A percentile compares a stretch with the other conserved stretches of the same genome.
Evolutionary conservation across 2,113 vertebrate genomes (phyloP).

Genomic region (Syrmaticus mikado): DNA sequence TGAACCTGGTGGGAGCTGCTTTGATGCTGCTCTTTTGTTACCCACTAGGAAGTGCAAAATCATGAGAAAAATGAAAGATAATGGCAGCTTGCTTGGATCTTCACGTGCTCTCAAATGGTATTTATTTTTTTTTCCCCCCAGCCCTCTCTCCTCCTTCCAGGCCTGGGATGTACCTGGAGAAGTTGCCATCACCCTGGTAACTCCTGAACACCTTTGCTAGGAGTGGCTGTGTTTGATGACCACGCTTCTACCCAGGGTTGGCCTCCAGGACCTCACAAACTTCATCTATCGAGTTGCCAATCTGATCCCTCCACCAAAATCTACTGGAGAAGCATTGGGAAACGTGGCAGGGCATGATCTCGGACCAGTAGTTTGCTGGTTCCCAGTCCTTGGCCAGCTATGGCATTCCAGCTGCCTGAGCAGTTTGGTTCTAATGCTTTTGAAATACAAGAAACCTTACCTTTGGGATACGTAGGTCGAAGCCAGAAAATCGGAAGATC

Average conservation of each 20-base stretch:
- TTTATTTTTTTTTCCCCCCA: no score
- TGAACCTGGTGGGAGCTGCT: not conserved
- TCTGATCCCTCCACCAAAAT: not conserved
- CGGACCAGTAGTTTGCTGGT: not conserved
- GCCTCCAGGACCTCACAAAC: not conserved
- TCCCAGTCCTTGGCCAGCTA: not conserved
- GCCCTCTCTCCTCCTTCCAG: not conserved
- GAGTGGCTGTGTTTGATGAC: not conserved
- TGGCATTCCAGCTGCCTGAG: not conserved
- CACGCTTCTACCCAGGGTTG: not conserved
- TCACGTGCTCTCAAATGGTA: not conserved
- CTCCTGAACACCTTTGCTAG: not conserved
- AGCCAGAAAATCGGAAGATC: constrained; percentile 94
- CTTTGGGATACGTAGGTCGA: constrained; percentile 86
- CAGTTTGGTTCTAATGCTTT: not conserved
- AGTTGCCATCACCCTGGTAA: not conserved
- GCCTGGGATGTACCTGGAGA: not conserved
- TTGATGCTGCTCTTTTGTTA: not conserved
- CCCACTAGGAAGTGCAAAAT: not conserved
- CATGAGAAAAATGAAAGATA: not conserved
- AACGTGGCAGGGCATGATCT: not conserved
- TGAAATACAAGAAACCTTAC: constrained; percentile 72
- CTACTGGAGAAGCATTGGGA: not conserved
- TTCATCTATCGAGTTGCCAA: not conserved
- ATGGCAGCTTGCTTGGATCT: not conserved